Base-by-base conservation (phyloP, 1,140 invertebrate genomes). In the Ostrea denselamellosa region DNA sequence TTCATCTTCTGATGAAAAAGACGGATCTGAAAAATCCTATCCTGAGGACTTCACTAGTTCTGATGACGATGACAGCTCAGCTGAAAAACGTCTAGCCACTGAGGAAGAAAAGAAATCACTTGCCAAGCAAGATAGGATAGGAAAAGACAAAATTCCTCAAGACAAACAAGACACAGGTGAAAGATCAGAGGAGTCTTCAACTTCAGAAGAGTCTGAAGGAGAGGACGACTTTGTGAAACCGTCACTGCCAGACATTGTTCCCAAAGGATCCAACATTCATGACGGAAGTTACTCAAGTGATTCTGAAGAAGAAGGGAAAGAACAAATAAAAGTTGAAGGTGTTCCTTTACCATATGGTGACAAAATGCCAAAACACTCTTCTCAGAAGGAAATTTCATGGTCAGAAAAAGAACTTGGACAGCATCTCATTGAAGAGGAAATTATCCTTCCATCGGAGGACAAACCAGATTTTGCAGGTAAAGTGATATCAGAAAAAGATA, bases 1-100 rank as follows among this genome's bases (percentile, higher is more conserved):
- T 9, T 85, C 86, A 17, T 87, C 86, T 3, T 85, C 83, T 28
- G 89, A 89, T 77, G 89, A 89, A 22, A 86, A 89, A 52, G 86
- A 89, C 19, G 86, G 85, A 83, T 81, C 53, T 17, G 81, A 62
- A 52, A 85, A 86, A 62, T 81, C 52, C 17, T 85, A 88, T n/a
- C 84, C 87, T 14, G 85, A 85, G n/a, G 85, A 44, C 25, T 86
- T 56, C 44, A 88, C 85, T 8, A 88, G 87, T 51, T 88, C 87
- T 52, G 85, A 62, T 85, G 87, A 88, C 0, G 87, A 86, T 4
- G 85, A 86, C 8, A 81, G 56, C 68, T 68, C 65, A 22, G n/a
- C 25, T 83, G 82, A 83, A 53, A 83, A 54, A 52, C 44, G 82
- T 22, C 19, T 53, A 8, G 53, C 82, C 9, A 54, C n/a, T n/a